Conservation (phyloP, 2,888 invertebrate species). For the Selenia dentaria region DNA sequence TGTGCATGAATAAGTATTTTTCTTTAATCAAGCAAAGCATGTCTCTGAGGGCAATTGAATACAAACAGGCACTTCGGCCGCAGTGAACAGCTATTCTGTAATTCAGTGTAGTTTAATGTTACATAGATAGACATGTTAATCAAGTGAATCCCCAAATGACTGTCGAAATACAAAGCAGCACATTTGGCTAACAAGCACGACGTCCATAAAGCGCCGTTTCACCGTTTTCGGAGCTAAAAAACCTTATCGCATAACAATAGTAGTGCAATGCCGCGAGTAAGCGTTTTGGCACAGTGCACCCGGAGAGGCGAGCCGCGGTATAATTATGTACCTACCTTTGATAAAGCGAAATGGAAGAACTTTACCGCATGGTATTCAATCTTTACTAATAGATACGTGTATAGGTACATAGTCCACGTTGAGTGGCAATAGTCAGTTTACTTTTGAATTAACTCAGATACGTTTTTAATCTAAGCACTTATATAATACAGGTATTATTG, state of each 20-base stretch:
- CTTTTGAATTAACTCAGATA: no score
- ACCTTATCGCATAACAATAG: slow-evolving; percentile 47
- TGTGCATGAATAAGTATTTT: no score
- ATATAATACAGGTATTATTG: no score
- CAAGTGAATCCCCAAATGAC: slow-evolving; percentile 23
- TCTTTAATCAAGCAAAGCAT: no score
- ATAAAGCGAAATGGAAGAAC: slow-evolving; percentile 10
- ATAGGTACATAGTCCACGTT: no score
- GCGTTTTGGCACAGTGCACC: slow-evolving; percentile 81
- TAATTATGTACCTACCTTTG: slow-evolving; percentile 66
- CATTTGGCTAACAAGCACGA: slow-evolving; percentile 34
- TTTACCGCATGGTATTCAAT: not conserved
- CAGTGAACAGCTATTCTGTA: no score
- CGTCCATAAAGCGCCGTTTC: slow-evolving; percentile 31
- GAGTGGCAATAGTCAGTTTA: no score
- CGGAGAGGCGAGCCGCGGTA: slow-evolving; percentile 65
- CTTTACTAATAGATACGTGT: no score
- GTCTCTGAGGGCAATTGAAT: no score
- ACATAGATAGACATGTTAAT: slow-evolving; percentile 17
- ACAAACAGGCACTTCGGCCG: no score
- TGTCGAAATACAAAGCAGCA: slow-evolving; percentile 24
- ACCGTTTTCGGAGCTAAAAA: slow-evolving; percentile 31
- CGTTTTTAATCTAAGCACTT: no score
- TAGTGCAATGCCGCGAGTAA: slow-evolving; percentile 70
- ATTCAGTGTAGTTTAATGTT: no score